These are phyloP conservation scores for Rhynchomys soricoides DNA, from an alignment of 2,113 vertebrate genomes.

Conservation along the genomic window DNA sequence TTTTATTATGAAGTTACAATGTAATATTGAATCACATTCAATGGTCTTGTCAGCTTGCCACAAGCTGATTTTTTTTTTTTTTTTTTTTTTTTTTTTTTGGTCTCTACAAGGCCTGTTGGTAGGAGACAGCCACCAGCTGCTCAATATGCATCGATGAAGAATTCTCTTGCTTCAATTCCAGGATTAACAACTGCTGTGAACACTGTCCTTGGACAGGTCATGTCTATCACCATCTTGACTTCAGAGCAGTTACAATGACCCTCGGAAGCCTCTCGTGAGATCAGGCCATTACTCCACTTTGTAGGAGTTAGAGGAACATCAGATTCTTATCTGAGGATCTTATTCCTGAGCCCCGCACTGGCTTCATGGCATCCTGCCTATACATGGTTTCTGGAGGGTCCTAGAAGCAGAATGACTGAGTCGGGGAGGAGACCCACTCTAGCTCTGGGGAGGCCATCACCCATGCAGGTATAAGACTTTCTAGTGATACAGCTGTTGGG, in stretches of 20 bases:
- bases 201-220: no score
- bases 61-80: background rate
- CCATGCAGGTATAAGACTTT: background rate
- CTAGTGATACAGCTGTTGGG: background rate
- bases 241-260: background rate
- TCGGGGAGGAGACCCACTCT: no score
- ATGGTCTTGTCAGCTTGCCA: background rate
- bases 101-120: background rate
- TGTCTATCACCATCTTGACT: background rate
- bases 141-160: background rate
- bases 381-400: background rate
- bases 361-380: background rate
- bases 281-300: background rate
- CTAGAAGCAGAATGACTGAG: background rate
- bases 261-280: background rate
- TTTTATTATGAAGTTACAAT: background rate
- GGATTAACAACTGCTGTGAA: background rate
- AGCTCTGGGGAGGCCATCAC: background rate
- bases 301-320: background rate
- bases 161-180: background rate
- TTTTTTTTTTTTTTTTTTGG: background rate
- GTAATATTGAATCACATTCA: background rate
- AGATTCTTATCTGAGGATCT: background rate
- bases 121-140: background rate
- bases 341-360: background rate